Conservation (phyloP, 2,888 invertebrate species). For the Formica aserva region DNA sequence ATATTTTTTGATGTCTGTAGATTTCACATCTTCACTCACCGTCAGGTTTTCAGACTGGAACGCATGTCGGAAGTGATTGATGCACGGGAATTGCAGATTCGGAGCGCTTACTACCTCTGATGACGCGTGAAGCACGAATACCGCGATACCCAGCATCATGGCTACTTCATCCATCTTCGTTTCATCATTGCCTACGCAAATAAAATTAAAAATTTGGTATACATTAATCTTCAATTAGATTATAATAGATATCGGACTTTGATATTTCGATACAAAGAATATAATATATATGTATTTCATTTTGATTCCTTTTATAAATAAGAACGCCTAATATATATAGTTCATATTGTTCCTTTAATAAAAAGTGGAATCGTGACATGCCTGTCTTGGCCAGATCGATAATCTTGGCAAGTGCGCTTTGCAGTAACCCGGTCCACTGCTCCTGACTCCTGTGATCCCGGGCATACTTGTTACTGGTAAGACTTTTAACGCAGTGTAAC, state of each 20-base stretch:
- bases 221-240: background rate
- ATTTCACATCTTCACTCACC: constrained; percentile 84
- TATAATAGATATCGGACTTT: background rate
- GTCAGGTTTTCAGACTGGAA: constrained; percentile 89
- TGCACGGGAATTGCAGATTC: constrained; percentile 95
- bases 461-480: constrained; percentile 90
- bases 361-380: constrained; percentile 69
- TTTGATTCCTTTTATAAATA: constrained; percentile 13
- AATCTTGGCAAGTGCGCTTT: constrained; percentile 95
- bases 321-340: background rate
- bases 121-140: constrained; percentile 94
- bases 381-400: constrained; percentile 96
- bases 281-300: background rate
- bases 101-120: constrained; percentile 92
- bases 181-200: constrained; percentile 88
- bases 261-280: background rate
- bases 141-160: constrained; percentile 95
- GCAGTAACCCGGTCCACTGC: constrained; percentile 93
- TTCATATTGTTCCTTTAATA: background rate
- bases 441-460: constrained; percentile 88
- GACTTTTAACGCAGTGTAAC: constrained; percentile 91
- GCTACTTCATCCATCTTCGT: constrained; percentile 94
- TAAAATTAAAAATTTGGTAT: background rate
- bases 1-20: background rate
- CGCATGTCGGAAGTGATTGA: constrained; percentile 96